Base-by-base conservation (phyloP, 1,140 invertebrate species). In the Papilio machaon region DNA sequence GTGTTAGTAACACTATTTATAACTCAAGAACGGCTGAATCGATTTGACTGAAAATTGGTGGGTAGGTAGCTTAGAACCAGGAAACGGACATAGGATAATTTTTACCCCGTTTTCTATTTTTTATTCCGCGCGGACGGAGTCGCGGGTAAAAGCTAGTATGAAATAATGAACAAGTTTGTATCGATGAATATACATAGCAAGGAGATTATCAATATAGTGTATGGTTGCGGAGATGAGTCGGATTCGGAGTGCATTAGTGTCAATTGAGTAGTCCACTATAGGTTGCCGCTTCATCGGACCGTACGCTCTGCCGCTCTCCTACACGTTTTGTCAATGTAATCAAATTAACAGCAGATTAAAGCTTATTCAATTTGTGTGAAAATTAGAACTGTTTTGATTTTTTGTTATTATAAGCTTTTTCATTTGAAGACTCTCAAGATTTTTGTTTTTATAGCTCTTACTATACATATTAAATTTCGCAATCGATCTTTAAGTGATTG, bases 281-380 rank as follows among this genome's bases (percentile, higher is more conserved):
- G 74, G 19, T 76, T 76, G 47, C 74, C 74, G 74, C 74, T 76
- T 76, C 74, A 76, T 76, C 47, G 74, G 74, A 30, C 7, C 19
- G 23, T 52, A 76, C 73, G 73, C 43, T 52, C 47, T 49, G 13
- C 46, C 46, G 74, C 74, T 76, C 46, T 2, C 74, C 17, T 76
- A 49, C 74, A 76, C 74, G 74, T 52, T 49, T 76, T 76, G 74
- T 76, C 74, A 76, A 76, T 76, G 74, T 49, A 76, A 76, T 76
- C 74, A 76, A 76, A 76, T 76, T 76, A 76, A 35, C 74, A 76
- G 46, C 13, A 76, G 74, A 76, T 76, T 76, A 76, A 52, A 13
- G 47, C 73, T 9, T 73, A 17, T 46, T 43, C 15, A 43, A 19
- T 46, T 19, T 73, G 9, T 19, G 4, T 38, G 30, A 15, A 13